Evolutionary conservation across 2,797 vertebrate species (phyloP).

Genomic region (Harpagifer antarcticus): DNA sequence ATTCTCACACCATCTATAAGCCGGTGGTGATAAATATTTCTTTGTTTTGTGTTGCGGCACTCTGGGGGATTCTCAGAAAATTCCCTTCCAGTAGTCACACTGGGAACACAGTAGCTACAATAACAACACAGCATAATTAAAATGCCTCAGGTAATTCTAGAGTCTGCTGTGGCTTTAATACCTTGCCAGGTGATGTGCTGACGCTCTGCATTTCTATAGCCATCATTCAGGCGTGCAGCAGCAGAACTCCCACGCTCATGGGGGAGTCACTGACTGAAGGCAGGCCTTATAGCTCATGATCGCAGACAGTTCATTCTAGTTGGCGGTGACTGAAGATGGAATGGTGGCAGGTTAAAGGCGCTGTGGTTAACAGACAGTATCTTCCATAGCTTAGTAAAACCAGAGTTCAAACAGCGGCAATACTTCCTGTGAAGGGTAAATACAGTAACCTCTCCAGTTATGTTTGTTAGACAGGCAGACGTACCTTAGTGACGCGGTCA

Average conservation of each 20-base stretch:
- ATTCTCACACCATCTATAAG: not conserved
- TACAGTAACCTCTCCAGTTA: not conserved
- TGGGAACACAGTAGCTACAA: conserved; percentile 33
- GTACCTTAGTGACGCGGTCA: not conserved
- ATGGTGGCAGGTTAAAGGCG: conserved; percentile 1
- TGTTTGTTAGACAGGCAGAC: not conserved
- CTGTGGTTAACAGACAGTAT: conserved; percentile 6
- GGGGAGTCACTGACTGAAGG: conserved; percentile 2
- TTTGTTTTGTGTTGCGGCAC: conserved; percentile 4
- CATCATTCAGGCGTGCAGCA: conserved; percentile 29
- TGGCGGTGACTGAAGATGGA: conserved; percentile 40
- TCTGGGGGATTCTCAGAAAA: conserved; percentile 21
- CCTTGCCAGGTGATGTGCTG: conserved; percentile 48
- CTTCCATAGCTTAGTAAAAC: conserved; percentile 1
- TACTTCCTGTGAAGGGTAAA: not conserved
- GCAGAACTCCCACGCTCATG: conserved; percentile 17
- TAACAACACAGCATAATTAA: conserved; percentile 46
- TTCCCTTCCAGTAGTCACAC: conserved; percentile 11
- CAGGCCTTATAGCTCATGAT: conserved; percentile 25
- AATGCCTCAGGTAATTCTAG: conserved; percentile 41
- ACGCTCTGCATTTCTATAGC: conserved; percentile 26
- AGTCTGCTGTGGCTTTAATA: conserved; percentile 12
- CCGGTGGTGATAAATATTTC: conserved; percentile 2
- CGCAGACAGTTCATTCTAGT: conserved; percentile 21
- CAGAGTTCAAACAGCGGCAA: not conserved